A percentile compares a stretch with the other conserved stretches of the same genome.
These are phyloP conservation scores for Climacteris rufus DNA, from an alignment of 2,113 vertebrate species.

Conservation along the genomic window DNA sequence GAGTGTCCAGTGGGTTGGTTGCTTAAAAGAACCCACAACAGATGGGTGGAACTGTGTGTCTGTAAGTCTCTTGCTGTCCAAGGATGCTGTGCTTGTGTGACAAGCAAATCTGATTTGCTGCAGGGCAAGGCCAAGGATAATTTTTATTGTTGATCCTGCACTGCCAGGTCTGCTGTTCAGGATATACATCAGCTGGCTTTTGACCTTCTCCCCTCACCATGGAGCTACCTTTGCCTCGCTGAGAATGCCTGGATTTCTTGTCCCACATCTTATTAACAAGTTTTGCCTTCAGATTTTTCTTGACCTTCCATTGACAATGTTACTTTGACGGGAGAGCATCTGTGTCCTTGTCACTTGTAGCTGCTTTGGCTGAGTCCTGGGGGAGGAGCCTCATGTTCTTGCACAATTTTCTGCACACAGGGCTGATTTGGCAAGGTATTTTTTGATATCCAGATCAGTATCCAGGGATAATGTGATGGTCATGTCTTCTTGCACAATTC, in stretches of 20 bases:
- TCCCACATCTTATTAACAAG: neutral
- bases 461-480: neutral
- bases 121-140: neutral
- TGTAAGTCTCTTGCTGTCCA: neutral
- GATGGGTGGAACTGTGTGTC: neutral
- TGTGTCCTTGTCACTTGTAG: neutral
- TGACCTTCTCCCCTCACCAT: neutral
- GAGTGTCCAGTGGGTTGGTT: neutral
- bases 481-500: neutral
- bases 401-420: neutral
- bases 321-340: neutral
- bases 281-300: neutral
- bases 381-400: neutral
- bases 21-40: neutral
- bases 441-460: neutral
- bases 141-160: neutral
- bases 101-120: neutral
- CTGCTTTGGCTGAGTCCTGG: neutral
- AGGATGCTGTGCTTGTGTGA: neutral
- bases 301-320: neutral
- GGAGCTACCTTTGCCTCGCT: neutral
- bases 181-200: neutral
- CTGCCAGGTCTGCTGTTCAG: neutral
- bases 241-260: neutral
- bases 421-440: neutral